Percentiles rank a stretch among this genome's conserved stretches.
phyloP scores from a whole-genome alignment of 1,140 invertebrate species.

The Holotrichia oblita region DNA sequence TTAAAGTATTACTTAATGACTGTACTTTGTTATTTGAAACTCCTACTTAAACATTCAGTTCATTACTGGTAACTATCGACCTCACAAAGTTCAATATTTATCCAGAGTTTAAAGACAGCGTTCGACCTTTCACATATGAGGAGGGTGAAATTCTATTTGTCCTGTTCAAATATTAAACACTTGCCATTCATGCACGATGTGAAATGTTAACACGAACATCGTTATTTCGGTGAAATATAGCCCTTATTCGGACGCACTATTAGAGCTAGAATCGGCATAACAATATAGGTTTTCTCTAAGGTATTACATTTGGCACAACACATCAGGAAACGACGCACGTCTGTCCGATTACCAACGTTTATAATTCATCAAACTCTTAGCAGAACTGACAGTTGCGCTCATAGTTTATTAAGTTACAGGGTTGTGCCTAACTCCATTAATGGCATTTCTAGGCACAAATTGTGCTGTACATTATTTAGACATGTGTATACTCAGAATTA shows the following conservation, averaged over 20 bases:
- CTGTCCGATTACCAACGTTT: conserved; percentile 31
- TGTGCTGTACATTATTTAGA: background rate
- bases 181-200: conserved; percentile 24
- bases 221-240: background rate
- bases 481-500: background rate
- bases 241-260: background rate
- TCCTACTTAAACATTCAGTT: background rate
- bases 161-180: conserved; percentile 35
- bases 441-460: background rate
- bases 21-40: background rate
- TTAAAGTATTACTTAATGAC: conserved; percentile 2
- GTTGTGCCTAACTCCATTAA: background rate
- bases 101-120: conserved; percentile 22
- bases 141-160: conserved; percentile 35
- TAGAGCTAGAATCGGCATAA: background rate
- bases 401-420: conserved; percentile 32
- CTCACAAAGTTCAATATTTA: conserved; percentile 20
- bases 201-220: conserved; percentile 27
- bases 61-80: conserved; percentile 19
- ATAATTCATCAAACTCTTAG: conserved; percentile 35
- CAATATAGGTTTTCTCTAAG: conserved; percentile 18
- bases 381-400: conserved; percentile 17
- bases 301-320: conserved; percentile 3
- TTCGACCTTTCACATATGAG: conserved; percentile 25
- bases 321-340: background rate